Percentiles rank a stretch among this genome's conserved stretches.
These are phyloP conservation scores for Trisateles emortualis DNA, from an alignment of 2,888 invertebrate genomes.

Conservation along the genomic window DNA sequence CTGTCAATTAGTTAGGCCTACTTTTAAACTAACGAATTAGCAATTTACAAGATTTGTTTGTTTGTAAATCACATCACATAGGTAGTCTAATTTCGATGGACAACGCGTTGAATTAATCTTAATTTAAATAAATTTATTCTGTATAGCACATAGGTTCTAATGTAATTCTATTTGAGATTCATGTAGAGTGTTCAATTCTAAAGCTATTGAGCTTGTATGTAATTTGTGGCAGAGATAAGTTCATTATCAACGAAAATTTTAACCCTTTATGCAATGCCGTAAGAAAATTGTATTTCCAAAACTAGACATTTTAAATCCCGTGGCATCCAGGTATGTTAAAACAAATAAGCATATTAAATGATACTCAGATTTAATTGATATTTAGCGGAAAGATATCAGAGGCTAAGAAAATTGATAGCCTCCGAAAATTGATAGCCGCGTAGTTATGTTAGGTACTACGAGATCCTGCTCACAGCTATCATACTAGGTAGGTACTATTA, in stretches of 20 bases:
- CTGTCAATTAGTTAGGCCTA: slow-evolving; percentile 44
- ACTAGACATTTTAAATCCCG: too few relatives aligned
- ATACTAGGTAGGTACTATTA: too few relatives aligned
- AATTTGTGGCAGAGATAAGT: not conserved
- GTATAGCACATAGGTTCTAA: slow-evolving; percentile 3
- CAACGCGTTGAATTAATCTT: slow-evolving; percentile 28
- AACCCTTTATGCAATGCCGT: too few relatives aligned
- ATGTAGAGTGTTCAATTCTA: slow-evolving; percentile 23
- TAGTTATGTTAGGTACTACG: too few relatives aligned
- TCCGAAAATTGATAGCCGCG: too few relatives aligned
- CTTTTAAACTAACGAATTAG: slow-evolving; percentile 40
- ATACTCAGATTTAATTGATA: too few relatives aligned
- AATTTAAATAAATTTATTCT: slow-evolving; percentile 19
- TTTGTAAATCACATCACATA: slow-evolving; percentile 28
- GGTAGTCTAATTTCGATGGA: slow-evolving; percentile 29
- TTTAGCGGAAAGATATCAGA: too few relatives aligned
- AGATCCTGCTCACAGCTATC: too few relatives aligned
- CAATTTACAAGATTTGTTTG: slow-evolving; percentile 21
- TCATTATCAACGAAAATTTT: not conserved
- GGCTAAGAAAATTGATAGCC: too few relatives aligned
- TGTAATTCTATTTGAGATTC: slow-evolving; percentile 33
- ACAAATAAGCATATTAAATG: too few relatives aligned
- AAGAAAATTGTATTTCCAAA: too few relatives aligned
- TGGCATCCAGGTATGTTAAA: too few relatives aligned
- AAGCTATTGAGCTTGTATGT: slow-evolving; percentile 11